phyloP scores from a whole-genome alignment of 2,888 invertebrate species.

The Drosophila subsilvestris region DNA sequence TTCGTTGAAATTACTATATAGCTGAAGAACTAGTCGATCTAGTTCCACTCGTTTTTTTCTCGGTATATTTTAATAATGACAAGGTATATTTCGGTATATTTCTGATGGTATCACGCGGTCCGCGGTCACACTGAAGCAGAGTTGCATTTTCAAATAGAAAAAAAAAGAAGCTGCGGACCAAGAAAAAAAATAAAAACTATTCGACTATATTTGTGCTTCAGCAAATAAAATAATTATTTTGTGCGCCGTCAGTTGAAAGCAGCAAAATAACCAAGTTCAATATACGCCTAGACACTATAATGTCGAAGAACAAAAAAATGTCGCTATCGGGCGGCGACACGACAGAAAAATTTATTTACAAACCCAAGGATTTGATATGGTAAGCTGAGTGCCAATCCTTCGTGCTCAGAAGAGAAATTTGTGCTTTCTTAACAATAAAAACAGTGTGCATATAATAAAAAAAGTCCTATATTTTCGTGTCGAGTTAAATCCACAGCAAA shows the following conservation, averaged over 20 bases:
- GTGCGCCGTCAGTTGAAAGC: constrained; percentile 48
- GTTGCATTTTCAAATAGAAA: constrained; percentile 40
- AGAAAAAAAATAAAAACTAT: constrained; percentile 46
- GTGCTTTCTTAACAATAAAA: constrained; percentile 7
- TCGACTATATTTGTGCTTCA: constrained; percentile 31
- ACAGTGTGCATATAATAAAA: not conserved
- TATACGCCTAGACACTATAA: constrained; percentile 81
- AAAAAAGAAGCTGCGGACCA: constrained; percentile 48
- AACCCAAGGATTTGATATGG: constrained; percentile 83
- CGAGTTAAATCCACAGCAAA: constrained; percentile 24
- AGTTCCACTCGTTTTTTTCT: too few relatives aligned
- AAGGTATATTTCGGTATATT: too few relatives aligned
- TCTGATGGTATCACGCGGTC: too few relatives aligned
- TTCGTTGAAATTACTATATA: too few relatives aligned
- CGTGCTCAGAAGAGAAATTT: constrained; percentile 3
- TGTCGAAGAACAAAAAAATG: constrained; percentile 82
- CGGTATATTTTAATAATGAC: too few relatives aligned
- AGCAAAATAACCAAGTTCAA: constrained; percentile 82
- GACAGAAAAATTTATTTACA: constrained; percentile 80
- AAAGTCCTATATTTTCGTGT: constrained; percentile 21
- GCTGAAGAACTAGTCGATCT: too few relatives aligned
- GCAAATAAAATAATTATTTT: constrained; percentile 29
- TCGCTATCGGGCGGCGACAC: constrained; percentile 78
- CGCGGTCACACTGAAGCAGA: too few relatives aligned
- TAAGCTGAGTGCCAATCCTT: constrained; percentile 54